Evolutionary conservation across 2,797 vertebrate species (phyloP), one percentile per base, ranked within the genome.

Genomic region (Eutrigla gurnardus): DNA sequence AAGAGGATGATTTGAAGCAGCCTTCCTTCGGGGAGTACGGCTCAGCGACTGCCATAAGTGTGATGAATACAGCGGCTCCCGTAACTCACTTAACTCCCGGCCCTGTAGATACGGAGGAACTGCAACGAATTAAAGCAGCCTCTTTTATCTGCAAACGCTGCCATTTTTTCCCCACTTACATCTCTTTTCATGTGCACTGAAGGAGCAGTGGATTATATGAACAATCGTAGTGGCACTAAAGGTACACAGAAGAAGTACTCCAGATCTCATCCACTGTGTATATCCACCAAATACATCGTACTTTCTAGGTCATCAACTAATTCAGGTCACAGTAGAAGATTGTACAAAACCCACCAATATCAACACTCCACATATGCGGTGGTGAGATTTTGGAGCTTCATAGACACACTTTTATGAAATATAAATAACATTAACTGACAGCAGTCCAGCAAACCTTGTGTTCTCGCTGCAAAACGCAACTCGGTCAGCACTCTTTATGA

Each of bases 11-110:
- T 75, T 66, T 84, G 69, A 73, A 53, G 17, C 65, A 79, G 69
- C 71, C 45, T 63, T 88, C 78, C 84, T 78, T 67, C 36, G 33
- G 85, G 77, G 73, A 79, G 64, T 59, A 70, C 39, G 70, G 74
- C 77, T 84, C 83, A 82, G 69, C 68, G 80, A 78, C 77, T 74
- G 69, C 75, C 46, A 7, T 86, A 84, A 89, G 73, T 78, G 65
- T 85, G 89, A 92, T 81, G 75, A 90, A 92, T 91, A 33, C 77
- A 86, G 64, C 63, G 17, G 61, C 65, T 64, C 59, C 58, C 63
- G 70, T 75, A 86, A 83, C 87, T 90, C 89, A 86, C 85, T 87
- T 84, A 86, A 85, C 64, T 73, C 72, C 60, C 25, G 62, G 73
- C 73, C 79, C 76, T 57, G 77, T 64, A 79, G 82, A 80, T 80